Base-by-base conservation (phyloP, 2,888 invertebrate genomes). In the Lasioglossum leucozonium region DNA sequence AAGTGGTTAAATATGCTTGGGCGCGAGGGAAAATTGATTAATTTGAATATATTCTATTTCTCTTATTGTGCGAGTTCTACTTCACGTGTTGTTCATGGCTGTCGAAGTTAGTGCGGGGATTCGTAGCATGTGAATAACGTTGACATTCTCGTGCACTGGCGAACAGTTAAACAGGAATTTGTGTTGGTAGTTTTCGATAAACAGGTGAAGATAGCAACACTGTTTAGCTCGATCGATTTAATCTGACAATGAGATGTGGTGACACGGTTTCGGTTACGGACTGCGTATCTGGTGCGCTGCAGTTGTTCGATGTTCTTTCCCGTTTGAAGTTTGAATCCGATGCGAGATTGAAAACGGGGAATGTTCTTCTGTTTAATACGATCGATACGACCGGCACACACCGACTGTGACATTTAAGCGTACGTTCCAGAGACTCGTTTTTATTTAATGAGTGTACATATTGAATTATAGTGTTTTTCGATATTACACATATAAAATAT, bases 141-240 rank as follows among this genome's bases (percentile, higher is more conserved):
- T 55, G 22, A 51, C 55, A n/a, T 55, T 22, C n/a, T n/a, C n/a
- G 55, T 55, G n/a, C 10, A 10, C 11, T 13, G 11, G 26, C 58
- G 13, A 58, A 26, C n/a, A 26, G 11, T 26, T 26, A 13, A 26
- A 58, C 11, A n/a, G 11, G 30, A 69, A 62, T 44, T 71, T 71
- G 34, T 77, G 72, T 42, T 74, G 16, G 37, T 69, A 51, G 72
- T 71, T 71, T 22, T 58, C n/a, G 30, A 71, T 85, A 81, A 81
- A 85, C n/a, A 83, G 11, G 34, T 8, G n/a, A 40, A 44, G 30
- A 84, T 82, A 79, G 79, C 67, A 83, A 73, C 71, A 76, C 73
- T 44, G 58, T 87, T 82, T 75, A 73, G 77, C 81, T 81, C 82
- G 72, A 89, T 89, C 91, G 89, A 89, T 90, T 90, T 84, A 85